phyloP scores from a whole-genome alignment of 2,797 vertebrate species.

The Micromesistius poutassou region DNA sequence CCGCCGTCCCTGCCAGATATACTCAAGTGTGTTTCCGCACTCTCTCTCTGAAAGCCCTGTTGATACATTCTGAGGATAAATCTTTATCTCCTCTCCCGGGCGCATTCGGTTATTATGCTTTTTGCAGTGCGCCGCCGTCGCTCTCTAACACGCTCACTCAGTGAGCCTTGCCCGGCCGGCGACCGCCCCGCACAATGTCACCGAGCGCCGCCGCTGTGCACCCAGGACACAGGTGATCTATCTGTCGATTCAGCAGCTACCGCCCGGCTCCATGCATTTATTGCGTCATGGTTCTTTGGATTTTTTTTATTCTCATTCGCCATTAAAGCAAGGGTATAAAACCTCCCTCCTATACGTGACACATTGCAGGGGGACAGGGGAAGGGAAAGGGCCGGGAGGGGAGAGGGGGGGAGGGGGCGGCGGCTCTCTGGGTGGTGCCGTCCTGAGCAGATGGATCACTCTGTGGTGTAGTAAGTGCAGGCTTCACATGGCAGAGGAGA shows the following conservation, averaged over 20 bases:
- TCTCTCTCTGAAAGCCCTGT: constrained; percentile 25
- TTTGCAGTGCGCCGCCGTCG: no score
- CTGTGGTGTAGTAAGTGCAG: constrained; percentile 71
- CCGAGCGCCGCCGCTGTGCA: constrained; percentile 30
- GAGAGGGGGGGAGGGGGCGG: no score
- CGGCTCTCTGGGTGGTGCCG: constrained; percentile 63
- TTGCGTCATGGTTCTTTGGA: constrained; percentile 48
- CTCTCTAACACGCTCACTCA: constrained; percentile 14
- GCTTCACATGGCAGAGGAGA: constrained; percentile 72
- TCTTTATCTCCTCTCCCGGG: not conserved
- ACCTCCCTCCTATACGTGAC: constrained; percentile 63
- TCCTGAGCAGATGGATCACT: constrained; percentile 83
- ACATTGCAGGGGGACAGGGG: constrained; percentile 46
- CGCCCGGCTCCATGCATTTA: constrained; percentile 43
- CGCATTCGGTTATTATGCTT: not conserved
- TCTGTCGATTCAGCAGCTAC: constrained; percentile 61
- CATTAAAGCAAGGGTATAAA: constrained; percentile 63
- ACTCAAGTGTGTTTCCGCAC: constrained; percentile 22
- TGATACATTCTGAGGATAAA: constrained; percentile 26
- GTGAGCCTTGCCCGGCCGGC: constrained; percentile 21
- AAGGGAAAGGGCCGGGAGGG: constrained; percentile 15
- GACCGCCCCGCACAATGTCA: not conserved
- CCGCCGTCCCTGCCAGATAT: constrained; percentile 33
- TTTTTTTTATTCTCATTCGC: constrained; percentile 58
- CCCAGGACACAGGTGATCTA: constrained; percentile 52